Percentiles rank a stretch among this genome's conserved stretches.
Evolutionary conservation across 2,797 vertebrate genomes (phyloP).

Genomic region (Otolemur crassicaudatus): DNA sequence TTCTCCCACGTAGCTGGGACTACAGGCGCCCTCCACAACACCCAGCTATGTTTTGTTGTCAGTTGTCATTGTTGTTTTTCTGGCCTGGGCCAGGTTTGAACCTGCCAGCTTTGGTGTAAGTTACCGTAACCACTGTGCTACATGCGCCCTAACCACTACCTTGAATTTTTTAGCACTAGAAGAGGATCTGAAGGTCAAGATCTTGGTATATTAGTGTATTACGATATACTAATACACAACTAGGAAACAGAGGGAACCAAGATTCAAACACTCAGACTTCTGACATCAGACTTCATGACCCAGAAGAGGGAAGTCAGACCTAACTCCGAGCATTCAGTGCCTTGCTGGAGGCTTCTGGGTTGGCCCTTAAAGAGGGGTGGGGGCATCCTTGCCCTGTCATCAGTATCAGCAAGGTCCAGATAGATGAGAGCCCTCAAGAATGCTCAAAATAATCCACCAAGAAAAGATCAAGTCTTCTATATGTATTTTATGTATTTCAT

Average conservation of each 20-base stretch:
- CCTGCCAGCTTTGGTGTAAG: too few relatives aligned
- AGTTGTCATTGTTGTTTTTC: too few relatives aligned
- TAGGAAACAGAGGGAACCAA: not conserved
- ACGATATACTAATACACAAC: not conserved
- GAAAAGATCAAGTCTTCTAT: not conserved
- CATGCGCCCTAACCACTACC: not conserved
- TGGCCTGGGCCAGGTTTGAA: too few relatives aligned
- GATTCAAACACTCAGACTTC: not conserved
- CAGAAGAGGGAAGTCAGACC: not conserved
- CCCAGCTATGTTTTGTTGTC: too few relatives aligned
- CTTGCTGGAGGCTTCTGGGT: accelerated
- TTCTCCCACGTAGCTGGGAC: too few relatives aligned
- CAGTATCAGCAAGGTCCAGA: not conserved
- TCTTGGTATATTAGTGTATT: not conserved
- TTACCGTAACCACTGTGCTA: too few relatives aligned
- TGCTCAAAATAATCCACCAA: not conserved
- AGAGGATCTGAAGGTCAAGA: not conserved
- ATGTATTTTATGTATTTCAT: not conserved
- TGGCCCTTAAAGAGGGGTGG: not conserved
- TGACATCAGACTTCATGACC: not conserved
- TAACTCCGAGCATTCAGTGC: not conserved
- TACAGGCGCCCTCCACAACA: too few relatives aligned
- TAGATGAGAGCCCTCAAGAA: not conserved
- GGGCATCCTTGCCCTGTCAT: not conserved
- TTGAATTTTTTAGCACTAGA: not conserved